Evolutionary conservation across 2,888 invertebrate genomes (phyloP).

Genomic region (Petrolisthes manimaculis): DNA sequence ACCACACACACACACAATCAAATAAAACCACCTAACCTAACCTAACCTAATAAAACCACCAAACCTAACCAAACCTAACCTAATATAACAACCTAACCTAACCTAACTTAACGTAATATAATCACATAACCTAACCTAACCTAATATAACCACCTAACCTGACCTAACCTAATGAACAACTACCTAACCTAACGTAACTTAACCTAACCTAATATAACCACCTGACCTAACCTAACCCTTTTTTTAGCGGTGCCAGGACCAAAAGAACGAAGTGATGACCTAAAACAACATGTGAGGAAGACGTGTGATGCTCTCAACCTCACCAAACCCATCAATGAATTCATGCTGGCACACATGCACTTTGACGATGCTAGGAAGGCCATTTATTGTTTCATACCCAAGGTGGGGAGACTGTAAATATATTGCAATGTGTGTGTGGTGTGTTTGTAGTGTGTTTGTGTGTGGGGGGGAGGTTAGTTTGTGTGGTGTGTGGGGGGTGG

Average conservation of each 20-base stretch:
- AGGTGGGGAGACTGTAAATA: no score
- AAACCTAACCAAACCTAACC: neutral
- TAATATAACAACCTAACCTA: neutral
- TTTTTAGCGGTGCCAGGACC: neutral
- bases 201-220: no score
- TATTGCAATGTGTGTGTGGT: no score
- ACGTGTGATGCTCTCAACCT: neutral
- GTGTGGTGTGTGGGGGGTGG: no score
- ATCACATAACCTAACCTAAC: neutral
- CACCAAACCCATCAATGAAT: neutral
- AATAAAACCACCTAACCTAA: no score
- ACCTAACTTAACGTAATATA: neutral
- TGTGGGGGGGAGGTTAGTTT: no score
- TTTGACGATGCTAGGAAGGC: constrained; percentile 44
- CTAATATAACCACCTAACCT: neutral
- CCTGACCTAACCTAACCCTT: no score
- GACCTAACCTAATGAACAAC: neutral
- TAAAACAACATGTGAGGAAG: neutral
- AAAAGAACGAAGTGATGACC: neutral
- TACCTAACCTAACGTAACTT: neutral
- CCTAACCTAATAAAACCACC: no score
- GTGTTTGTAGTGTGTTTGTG: no score
- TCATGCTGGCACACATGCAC: constrained; percentile 37
- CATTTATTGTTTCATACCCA: constrained; percentile 48
- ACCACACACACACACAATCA: no score